Conservation (phyloP, 2,113 vertebrate species). For the Garra rufa region DNA sequence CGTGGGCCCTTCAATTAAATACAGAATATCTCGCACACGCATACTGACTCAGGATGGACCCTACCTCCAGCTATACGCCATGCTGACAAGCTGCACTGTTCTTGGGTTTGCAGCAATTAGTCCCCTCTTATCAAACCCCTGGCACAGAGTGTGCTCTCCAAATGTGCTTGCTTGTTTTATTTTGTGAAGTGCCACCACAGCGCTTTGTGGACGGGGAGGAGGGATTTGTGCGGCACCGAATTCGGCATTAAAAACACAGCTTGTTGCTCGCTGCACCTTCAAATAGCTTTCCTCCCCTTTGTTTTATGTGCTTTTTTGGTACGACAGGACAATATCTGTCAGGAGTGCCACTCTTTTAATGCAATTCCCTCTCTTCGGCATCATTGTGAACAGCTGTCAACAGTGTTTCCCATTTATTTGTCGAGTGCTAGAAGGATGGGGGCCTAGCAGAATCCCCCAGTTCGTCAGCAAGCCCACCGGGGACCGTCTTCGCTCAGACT, state of each 20-base stretch:
- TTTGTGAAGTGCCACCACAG: conserved; percentile 20
- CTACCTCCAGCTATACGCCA: conserved; percentile 36
- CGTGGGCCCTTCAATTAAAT: conserved; percentile 85
- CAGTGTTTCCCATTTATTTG: conserved; percentile 73
- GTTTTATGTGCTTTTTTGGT: conserved; percentile 53
- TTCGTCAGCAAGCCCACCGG: conserved; percentile 53
- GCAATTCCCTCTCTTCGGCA: conserved; percentile 68
- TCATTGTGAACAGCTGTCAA: conserved; percentile 70
- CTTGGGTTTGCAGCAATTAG: conserved; percentile 47
- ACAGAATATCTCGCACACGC: conserved; percentile 80
- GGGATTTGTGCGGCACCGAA: conserved; percentile 22
- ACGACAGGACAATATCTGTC: conserved; percentile 69
- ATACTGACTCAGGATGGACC: conserved; percentile 79
- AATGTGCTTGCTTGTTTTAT: conserved; percentile 41
- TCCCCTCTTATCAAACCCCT: conserved; percentile 65
- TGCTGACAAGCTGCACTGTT: conserved; percentile 40
- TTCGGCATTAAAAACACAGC: conserved; percentile 31
- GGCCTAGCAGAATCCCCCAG: conserved; percentile 57
- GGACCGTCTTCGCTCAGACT: conserved; percentile 55
- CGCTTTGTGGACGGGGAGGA: conserved; percentile 42
- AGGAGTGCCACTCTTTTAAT: conserved; percentile 67
- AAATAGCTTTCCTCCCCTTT: conserved; percentile 56
- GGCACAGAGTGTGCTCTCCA: conserved; percentile 53
- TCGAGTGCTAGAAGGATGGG: conserved; percentile 67
- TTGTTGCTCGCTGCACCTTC: conserved; percentile 53